Conservation (phyloP, 92 coral and sea anemone genomes). For the Porites cylindrica region DNA sequence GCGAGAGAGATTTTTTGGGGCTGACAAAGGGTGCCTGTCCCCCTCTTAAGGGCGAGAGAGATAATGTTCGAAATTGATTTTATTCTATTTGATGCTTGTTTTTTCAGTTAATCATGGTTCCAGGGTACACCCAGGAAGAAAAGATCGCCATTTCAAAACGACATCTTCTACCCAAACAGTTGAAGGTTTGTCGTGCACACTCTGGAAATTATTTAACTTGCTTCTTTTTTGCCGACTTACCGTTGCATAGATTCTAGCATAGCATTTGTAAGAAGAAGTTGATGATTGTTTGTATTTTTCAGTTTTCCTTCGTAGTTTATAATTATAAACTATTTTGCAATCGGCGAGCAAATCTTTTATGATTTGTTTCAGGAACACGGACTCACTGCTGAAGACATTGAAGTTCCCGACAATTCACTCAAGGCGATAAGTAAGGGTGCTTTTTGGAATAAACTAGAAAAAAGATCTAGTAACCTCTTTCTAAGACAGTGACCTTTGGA, state of each 20-base stretch:
- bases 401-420: slow-evolving; percentile 54
- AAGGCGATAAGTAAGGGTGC: slow-evolving; percentile 71
- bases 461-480: not conserved
- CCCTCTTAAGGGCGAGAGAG: no score
- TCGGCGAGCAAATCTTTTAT: no score
- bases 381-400: slow-evolving; percentile 49
- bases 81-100: not conserved
- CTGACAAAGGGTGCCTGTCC: no score
- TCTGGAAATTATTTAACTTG: not conserved
- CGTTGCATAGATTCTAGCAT: no score
- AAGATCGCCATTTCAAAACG: slow-evolving; percentile 83
- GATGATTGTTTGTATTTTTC: no score
- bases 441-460: not conserved
- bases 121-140: slow-evolving; percentile 91
- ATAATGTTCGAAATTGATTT: not conserved
- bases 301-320: no score
- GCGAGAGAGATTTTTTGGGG: not conserved
- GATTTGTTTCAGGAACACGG: slow-evolving; percentile 74
- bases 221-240: not conserved
- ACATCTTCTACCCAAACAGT: slow-evolving; percentile 89
- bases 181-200: slow-evolving; percentile 57
- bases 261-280: no score
- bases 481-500: no score
- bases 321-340: no score
- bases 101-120: slow-evolving; percentile 82